A percentile compares a stretch with the other conserved stretches of the same genome.
Conservation (phyloP, 2,888 invertebrate species). For the Drosophila helvetica region DNA sequence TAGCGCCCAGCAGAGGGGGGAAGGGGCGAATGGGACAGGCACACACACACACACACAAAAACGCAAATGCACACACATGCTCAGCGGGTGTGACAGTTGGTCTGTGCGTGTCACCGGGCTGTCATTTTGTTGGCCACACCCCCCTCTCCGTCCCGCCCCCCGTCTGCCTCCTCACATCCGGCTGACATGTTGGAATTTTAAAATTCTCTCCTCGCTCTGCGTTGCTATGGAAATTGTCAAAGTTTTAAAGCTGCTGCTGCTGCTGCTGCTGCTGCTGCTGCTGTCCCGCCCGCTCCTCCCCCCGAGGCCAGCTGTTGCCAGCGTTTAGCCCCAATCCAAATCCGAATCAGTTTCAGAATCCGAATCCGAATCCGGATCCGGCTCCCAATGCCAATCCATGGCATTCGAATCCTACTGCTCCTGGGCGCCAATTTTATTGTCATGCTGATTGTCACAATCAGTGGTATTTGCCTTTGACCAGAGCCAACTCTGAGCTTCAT, state of each 20-base stretch:
- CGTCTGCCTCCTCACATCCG: conserved; percentile 7
- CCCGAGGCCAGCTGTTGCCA: conserved; percentile 61
- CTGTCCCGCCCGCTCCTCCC: conserved; percentile 13
- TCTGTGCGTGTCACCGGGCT: conserved; percentile 75
- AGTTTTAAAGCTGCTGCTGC: conserved; percentile 64
- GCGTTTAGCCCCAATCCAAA: conserved; percentile 47
- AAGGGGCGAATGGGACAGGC: neutral
- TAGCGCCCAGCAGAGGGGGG: conserved; percentile 30
- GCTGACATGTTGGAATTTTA: conserved; percentile 70
- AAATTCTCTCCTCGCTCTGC: conserved; percentile 67
- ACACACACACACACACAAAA: conserved; percentile 18
- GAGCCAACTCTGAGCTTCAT: conserved; percentile 51
- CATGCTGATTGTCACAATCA: conserved; percentile 77
- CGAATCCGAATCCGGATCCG: conserved; percentile 14
- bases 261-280: conserved; percentile 30
- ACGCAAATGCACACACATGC: conserved; percentile 26
- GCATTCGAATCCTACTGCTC: conserved; percentile 29
- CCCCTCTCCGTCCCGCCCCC: conserved; percentile 9
- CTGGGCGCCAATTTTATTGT: conserved; percentile 69
- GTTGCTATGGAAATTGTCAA: conserved; percentile 70
- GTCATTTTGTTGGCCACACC: conserved; percentile 62
- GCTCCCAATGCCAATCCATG: conserved; percentile 15
- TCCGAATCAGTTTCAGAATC: neutral
- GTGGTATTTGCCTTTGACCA: conserved; percentile 75
- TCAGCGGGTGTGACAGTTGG: conserved; percentile 68